Evolutionary conservation across 2,888 invertebrate species (phyloP).

Genomic region (Cheilosia grossa): DNA sequence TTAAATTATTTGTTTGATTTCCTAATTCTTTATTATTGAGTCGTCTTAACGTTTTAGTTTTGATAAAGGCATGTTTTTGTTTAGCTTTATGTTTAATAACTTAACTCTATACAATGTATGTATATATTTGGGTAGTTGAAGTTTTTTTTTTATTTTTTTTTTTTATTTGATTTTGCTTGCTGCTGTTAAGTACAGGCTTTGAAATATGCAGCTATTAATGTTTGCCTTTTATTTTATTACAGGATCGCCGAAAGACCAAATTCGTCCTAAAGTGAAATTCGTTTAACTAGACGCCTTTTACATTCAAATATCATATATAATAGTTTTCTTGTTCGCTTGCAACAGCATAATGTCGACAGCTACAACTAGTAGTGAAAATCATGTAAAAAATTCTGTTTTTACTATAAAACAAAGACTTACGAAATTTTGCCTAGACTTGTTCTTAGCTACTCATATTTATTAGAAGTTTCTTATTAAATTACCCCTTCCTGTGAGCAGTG

Average conservation of each 20-base stretch:
- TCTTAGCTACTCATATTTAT: conserved; percentile 57
- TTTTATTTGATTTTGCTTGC: conserved; percentile 31
- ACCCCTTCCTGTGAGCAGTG: conserved; percentile 3
- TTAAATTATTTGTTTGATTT: conserved; percentile 49
- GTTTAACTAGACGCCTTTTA: conserved; percentile 32
- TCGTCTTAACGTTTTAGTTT: conserved; percentile 12
- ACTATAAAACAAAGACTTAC: conserved; percentile 42
- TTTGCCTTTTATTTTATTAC: conserved; percentile 19
- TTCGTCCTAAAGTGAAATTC: conserved; percentile 67
- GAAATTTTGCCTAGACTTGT: conserved; percentile 42
- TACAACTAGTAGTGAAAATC: conserved; percentile 33
- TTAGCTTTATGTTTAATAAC: conserved; percentile 13
- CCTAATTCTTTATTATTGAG: conserved; percentile 2
- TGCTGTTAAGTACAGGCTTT: conserved; percentile 2
- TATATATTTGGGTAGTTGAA: conserved; percentile 17
- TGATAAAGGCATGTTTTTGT: conserved; percentile 33
- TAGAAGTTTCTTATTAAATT: conserved; percentile 36
- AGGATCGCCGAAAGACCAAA: conserved; percentile 73
- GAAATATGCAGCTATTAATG: not conserved
- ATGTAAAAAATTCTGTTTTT: conserved; percentile 41
- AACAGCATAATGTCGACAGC: conserved; percentile 15
- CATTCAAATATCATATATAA: not conserved
- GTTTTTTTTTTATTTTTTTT: conserved; percentile 7
- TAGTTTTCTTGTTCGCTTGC: conserved; percentile 20
- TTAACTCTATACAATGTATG: not conserved